phyloP scores from a whole-genome alignment of 1,140 invertebrate species.

The Tetragnatha versicolor region DNA sequence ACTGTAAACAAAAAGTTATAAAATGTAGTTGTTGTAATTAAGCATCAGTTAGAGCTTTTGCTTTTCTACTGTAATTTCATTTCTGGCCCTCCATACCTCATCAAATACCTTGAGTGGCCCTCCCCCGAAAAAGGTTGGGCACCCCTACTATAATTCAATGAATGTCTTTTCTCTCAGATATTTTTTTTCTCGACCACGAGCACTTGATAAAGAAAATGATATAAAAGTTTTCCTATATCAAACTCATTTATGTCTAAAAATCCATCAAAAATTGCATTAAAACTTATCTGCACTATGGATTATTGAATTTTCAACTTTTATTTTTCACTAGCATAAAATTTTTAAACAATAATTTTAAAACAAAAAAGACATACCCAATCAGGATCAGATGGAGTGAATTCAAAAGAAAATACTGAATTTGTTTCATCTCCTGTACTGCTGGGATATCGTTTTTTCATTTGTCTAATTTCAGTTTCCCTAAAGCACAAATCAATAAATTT shows the following conservation, averaged over 20 bases:
- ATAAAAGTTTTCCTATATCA: background rate
- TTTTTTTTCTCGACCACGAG: background rate
- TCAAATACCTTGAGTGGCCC: no score
- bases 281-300: background rate
- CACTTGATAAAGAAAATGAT: background rate
- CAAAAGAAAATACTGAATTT: background rate
- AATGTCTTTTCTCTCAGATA: no score
- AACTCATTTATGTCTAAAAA: background rate
- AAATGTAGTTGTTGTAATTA: no score
- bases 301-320: background rate
- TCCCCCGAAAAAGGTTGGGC: no score
- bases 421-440: background rate
- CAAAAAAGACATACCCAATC: conserved; percentile 37
- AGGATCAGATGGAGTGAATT: conserved; percentile 45
- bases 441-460: conserved; percentile 39
- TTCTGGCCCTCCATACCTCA: no score
- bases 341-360: background rate
- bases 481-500: background rate
- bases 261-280: background rate
- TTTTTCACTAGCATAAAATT: background rate
- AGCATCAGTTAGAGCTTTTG: no score
- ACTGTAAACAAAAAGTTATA: no score
- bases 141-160: no score
- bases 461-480: conserved; percentile 37
- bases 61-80: no score